phyloP scores from a whole-genome alignment of 1,140 invertebrate genomes.

The Heliconius congener region DNA sequence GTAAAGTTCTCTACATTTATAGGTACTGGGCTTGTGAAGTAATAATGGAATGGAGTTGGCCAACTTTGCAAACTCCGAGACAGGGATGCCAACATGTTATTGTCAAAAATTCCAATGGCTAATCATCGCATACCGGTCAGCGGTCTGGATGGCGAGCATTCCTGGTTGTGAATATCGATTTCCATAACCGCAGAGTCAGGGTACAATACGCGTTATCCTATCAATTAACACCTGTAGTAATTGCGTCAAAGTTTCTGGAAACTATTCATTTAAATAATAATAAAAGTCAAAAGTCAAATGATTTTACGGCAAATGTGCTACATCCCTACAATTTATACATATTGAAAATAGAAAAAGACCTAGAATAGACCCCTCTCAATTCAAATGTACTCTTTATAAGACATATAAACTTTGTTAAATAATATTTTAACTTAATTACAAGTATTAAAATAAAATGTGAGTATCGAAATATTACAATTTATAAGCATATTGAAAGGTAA shows the following conservation, averaged over 20 bases:
- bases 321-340: too few species aligned
- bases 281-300: too few species aligned
- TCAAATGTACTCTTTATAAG: too few species aligned
- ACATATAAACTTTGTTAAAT: too few species aligned
- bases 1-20: background rate
- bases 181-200: background rate
- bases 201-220: background rate
- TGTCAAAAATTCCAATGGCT: slow-evolving; percentile 28
- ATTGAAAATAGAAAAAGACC: too few species aligned
- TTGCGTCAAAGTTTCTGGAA: background rate
- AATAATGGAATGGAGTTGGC: background rate
- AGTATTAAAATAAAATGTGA: too few species aligned
- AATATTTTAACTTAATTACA: too few species aligned
- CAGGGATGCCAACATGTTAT: slow-evolving; percentile 16
- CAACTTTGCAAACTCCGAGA: slow-evolving; percentile 11
- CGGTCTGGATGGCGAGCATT: background rate
- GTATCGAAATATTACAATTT: too few species aligned
- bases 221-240: background rate
- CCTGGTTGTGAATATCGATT: background rate
- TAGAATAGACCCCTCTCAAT: too few species aligned
- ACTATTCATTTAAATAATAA: too few species aligned
- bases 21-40: background rate
- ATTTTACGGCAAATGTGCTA: too few species aligned
- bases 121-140: slow-evolving; percentile 28
- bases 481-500: too few species aligned